Evolutionary conservation across 2,797 vertebrate species (phyloP).

Genomic region (Micropoecilia bifurca): DNA sequence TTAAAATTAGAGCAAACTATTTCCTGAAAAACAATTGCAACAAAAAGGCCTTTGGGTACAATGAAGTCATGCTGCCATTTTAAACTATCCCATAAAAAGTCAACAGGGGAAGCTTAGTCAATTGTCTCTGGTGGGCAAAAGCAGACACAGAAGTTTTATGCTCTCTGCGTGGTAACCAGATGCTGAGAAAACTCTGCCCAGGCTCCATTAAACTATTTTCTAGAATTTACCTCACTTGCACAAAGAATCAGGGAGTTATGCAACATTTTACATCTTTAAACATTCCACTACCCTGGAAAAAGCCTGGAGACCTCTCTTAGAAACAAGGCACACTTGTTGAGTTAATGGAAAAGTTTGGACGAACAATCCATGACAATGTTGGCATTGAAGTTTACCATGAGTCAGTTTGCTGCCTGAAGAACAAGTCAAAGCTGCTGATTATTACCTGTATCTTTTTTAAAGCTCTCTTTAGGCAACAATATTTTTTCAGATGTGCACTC

Average conservation of each 20-base stretch:
- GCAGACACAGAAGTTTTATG: conserved; percentile 20
- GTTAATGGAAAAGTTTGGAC: conserved; percentile 53
- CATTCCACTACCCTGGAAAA: conserved; percentile 61
- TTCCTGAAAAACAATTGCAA: conserved; percentile 3
- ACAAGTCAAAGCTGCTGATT: conserved; percentile 1
- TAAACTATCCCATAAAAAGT: conserved; percentile 29
- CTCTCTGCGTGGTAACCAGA: conserved; percentile 33
- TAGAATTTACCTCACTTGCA: conserved; percentile 63
- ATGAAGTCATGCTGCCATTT: conserved; percentile 8
- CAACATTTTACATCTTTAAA: conserved; percentile 65
- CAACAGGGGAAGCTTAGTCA: conserved; percentile 23
- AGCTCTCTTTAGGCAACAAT: not conserved
- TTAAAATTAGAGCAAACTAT: conserved; percentile 12
- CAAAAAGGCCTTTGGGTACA: not conserved
- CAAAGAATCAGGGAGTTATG: conserved; percentile 55
- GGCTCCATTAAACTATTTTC: conserved; percentile 22
- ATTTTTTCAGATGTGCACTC: conserved; percentile 24
- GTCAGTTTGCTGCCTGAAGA: conserved; percentile 25
- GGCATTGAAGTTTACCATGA: conserved; percentile 7
- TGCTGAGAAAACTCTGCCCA: conserved; percentile 44
- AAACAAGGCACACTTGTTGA: conserved; percentile 65
- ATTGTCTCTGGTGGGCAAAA: conserved; percentile 40
- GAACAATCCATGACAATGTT: conserved; percentile 18
- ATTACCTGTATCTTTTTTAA: not conserved
- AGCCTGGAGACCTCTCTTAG: conserved; percentile 49